A percentile compares a stretch with the other conserved stretches of the same genome.
phyloP scores from a whole-genome alignment of 2,113 vertebrate genomes.

The Canis aureus region DNA sequence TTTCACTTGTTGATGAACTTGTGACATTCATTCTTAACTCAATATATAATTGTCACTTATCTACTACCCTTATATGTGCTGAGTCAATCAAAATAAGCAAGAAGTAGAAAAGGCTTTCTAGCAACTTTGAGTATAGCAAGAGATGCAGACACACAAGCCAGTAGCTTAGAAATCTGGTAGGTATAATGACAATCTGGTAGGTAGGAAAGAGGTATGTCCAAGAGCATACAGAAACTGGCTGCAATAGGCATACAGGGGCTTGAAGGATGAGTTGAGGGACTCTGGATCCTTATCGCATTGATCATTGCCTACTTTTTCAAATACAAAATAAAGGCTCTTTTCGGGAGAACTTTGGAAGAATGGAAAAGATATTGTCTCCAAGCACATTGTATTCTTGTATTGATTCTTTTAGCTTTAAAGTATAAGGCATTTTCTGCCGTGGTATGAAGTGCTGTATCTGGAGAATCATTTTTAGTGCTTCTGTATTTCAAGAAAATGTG shows the following conservation, averaged over 20 bases:
- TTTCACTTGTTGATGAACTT: neutral
- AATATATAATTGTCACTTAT: neutral
- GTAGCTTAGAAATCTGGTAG: neutral
- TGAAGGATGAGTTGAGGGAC: neutral
- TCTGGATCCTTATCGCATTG: neutral
- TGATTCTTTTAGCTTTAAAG: slow-evolving; percentile 27
- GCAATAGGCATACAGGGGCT: neutral
- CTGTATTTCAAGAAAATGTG: neutral
- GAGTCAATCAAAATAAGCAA: neutral
- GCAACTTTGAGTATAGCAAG: neutral
- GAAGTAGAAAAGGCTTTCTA: neutral
- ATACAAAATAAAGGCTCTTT: neutral
- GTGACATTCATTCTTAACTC: neutral
- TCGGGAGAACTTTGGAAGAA: neutral
- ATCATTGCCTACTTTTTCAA: neutral
- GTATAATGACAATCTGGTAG: too few species aligned
- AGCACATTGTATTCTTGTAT: neutral
- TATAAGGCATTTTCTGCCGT: neutral
- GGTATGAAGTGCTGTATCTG: neutral
- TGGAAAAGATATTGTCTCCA: neutral
- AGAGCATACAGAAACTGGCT: neutral
- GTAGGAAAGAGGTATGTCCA: neutral
- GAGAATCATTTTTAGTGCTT: neutral
- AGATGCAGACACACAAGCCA: neutral
- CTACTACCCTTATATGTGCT: neutral